A percentile compares a stretch with the other conserved stretches of the same genome.
Conservation (phyloP, 2,797 vertebrate species). For the Miichthys miiuy region DNA sequence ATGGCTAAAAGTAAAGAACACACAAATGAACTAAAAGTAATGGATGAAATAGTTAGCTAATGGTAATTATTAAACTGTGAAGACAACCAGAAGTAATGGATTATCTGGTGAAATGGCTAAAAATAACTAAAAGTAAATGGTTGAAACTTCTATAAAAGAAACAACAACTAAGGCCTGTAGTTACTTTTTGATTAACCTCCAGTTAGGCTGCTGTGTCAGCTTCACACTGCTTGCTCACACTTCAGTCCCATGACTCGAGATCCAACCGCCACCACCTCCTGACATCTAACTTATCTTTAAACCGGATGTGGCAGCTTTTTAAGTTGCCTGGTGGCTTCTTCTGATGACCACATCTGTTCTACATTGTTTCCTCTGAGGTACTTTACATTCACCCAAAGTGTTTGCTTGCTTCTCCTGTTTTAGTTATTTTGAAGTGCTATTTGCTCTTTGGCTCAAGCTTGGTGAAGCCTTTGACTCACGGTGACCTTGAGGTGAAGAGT, state of each 20-base stretch:
- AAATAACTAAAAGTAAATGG: too few relatives aligned
- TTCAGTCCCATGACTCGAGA: slow-evolving; percentile 9
- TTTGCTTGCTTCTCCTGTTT: slow-evolving; percentile 8
- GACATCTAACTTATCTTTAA: slow-evolving; percentile 28
- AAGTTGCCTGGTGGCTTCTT: slow-evolving; percentile 1
- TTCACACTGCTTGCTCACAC: slow-evolving; percentile 1
- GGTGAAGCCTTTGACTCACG: slow-evolving; percentile 42
- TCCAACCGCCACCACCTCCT: slow-evolving; percentile 18
- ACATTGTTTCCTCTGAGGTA: slow-evolving; percentile 1
- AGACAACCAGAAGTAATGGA: too few relatives aligned
- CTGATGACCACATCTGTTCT: slow-evolving; percentile 1
- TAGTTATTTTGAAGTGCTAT: slow-evolving; percentile 23
- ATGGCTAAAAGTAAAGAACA: too few relatives aligned
- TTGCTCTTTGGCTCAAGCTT: slow-evolving; percentile 33
- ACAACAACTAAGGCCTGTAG: too few relatives aligned
- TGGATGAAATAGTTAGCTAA: too few relatives aligned
- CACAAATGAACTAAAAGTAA: too few relatives aligned
- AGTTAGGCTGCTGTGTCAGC: background rate
- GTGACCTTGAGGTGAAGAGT: slow-evolving; percentile 68
- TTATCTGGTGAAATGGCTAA: too few relatives aligned
- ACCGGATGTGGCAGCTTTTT: slow-evolving; percentile 10
- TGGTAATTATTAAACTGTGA: too few relatives aligned
- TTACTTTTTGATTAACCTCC: too few relatives aligned
- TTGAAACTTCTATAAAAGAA: too few relatives aligned
- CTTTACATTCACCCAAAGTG: slow-evolving; percentile 38